phyloP scores from a whole-genome alignment of 2,113 vertebrate genomes.

The Malaclemys terrapin region DNA sequence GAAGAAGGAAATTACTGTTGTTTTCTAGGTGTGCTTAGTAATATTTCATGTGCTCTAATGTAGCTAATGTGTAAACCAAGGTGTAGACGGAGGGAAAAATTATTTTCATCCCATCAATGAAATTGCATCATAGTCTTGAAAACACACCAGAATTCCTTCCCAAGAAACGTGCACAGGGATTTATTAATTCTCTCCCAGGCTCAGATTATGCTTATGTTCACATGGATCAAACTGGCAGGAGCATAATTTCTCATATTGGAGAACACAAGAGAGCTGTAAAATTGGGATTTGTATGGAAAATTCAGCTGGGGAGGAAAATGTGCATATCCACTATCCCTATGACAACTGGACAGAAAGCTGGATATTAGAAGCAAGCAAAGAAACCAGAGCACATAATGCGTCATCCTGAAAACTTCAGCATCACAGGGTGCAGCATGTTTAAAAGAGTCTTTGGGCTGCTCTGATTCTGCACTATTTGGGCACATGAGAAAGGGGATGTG shows the following conservation, averaged over 20 bases:
- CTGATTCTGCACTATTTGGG: not conserved
- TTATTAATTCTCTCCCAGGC: constrained; percentile 46
- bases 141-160: constrained; percentile 55
- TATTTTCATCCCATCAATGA: constrained; percentile 37
- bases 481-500: not conserved
- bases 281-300: constrained; percentile 41
- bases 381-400: not conserved
- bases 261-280: constrained; percentile 54
- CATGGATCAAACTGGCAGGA: constrained; percentile 43
- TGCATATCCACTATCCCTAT: not conserved
- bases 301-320: constrained; percentile 49
- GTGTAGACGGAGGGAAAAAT: constrained; percentile 18
- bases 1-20: constrained; percentile 1
- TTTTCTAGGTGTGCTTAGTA: constrained; percentile 36
- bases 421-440: not conserved
- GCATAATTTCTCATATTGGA: constrained; percentile 26
- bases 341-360: constrained; percentile 2
- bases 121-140: constrained; percentile 53
- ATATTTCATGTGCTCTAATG: constrained; percentile 5
- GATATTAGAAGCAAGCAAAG: not conserved
- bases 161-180: constrained; percentile 44
- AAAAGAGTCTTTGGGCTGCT: not conserved
- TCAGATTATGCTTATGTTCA: constrained; percentile 39
- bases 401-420: accelerated
- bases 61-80: constrained; percentile 25